phyloP scores from a whole-genome alignment of 1,140 invertebrate species.

The Bombus balteatus region DNA sequence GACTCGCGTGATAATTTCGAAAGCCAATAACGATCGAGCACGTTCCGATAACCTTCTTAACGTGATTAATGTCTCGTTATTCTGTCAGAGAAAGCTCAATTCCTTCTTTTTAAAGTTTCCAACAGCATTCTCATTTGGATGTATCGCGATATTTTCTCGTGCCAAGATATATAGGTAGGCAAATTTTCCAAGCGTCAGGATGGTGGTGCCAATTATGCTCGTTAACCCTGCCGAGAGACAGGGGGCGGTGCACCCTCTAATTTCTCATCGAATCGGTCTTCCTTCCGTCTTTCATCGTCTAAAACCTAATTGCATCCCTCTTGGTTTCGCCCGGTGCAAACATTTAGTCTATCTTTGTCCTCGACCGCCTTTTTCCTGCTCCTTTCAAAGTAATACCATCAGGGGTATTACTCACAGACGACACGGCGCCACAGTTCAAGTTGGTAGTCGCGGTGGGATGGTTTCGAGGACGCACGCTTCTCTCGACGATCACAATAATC shows the following conservation, averaged over 20 bases:
- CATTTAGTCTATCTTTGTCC: not conserved
- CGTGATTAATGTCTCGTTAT: not conserved
- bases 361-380: not conserved
- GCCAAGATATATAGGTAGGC: not conserved
- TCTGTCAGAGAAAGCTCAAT: not conserved
- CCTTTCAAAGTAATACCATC: constrained; percentile 41
- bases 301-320: constrained; percentile 15
- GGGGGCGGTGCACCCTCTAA: constrained; percentile 28
- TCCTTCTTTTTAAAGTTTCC: not conserved
- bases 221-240: constrained; percentile 22
- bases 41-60: not conserved
- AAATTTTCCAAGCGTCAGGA: not conserved
- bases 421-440: constrained; percentile 72
- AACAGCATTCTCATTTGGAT: not conserved
- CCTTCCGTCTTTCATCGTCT: constrained; percentile 2
- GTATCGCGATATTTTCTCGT: not conserved
- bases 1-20: not conserved
- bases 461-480: constrained; percentile 33
- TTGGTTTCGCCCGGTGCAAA: not conserved
- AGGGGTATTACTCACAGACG: constrained; percentile 65
- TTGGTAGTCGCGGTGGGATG: not conserved
- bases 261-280: constrained; percentile 35
- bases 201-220: constrained; percentile 12
- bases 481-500: constrained; percentile 44
- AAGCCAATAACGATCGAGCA: not conserved